Base-by-base conservation (phyloP, 2,797 vertebrate genomes). In the Amazona finschi region DNA sequence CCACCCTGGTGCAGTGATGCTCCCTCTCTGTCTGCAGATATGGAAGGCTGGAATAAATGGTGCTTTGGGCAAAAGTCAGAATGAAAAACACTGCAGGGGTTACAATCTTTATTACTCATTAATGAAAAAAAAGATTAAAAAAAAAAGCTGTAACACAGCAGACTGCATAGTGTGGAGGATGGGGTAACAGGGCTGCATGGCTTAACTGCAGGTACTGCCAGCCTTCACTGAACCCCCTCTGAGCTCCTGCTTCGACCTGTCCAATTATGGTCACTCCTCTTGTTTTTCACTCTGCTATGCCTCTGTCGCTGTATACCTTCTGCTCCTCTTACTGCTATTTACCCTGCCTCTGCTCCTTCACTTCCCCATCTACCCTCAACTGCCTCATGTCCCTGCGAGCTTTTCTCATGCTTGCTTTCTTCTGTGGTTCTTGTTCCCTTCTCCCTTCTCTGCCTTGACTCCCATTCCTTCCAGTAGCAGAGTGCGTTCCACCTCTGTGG, bases 301-400 rank as follows among this genome's bases (percentile, higher is more conserved):
- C 14, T 46, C 14, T 52, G 3, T 39, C 9, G 66, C 36, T 62
- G 46, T 17, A 83, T 50, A 57, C 3, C 50, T 80, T 58, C 28
- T 77, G 25, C 7, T 47, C 12, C 30, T 47, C 38, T 53, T 25
- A 61, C 15, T 53, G 24, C 11, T 28, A 2, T 74, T 90, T 84
- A 74, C 61, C 39, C 20, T 20, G 2, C 4, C 22, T 77, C 38
- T 71, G 21, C n/a, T 81, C 15, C 36, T 78, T 76, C 25, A 24
- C 43, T 70, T 89, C 10, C 9, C 16, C n/a, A 55, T 74, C 52
- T 28, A 36, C 7, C 20, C 22, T 2, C 5, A 80, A 71, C 3
- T 44, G 12, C 19, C n/a, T 8, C 0, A 0, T 11, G 39, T 39
- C 12, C 15, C 27, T 2, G 1, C 5, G 4, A 85, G 5, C 16